Base-by-base conservation (phyloP, 2,888 invertebrate species). In the Yponomeuta cagnagella region DNA sequence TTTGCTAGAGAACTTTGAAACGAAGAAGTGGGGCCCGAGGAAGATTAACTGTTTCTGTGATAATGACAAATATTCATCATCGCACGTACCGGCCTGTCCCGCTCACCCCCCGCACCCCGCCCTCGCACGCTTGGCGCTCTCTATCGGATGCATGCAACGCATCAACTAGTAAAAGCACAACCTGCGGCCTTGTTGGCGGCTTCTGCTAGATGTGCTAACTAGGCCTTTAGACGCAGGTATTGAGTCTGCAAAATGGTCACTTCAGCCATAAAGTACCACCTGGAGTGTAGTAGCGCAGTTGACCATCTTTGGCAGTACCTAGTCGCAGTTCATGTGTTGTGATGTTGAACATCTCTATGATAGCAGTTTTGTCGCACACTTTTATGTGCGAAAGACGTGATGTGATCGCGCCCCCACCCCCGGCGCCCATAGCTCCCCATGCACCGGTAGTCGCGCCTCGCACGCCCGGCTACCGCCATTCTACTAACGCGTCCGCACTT, bases 31-130 rank as follows among this genome's bases (percentile, higher is more conserved):
- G 15, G 52, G 15, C 52, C 15, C 67, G 31, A 63, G 64, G 75
- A 73, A 72, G 73, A 43, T 69, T 70, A 76, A 80, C 78, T 76
- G 79, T 80, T 81, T 80, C 82, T 83, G 82, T 82, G 82, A 82
- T 83, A 82, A 76, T 77, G 78, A 78, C 77, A 72, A 72, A 73
- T 75, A 75, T 70, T 75, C 75, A 71, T 58, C 70, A 70, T 37
- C 52, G 69, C 73, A 71, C 71, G 63, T 69, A 37, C 69, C 68
- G 48, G 43, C 15, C 52, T 70, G 48, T 10, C 68, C 69, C 71
- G 33, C 70, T 33, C 64, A 43, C 70, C 71, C 63, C 71, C 73
- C 72, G 72, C 70, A 43, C 6, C 52, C 69, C 72, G 70, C 74
- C 31, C 52, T 48, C n/a, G 48, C 70, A 63, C 70, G 64, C 30